These are phyloP conservation scores for Cephus pulcher DNA, from an alignment of 2,888 invertebrate genomes.

Conservation along the genomic window DNA sequence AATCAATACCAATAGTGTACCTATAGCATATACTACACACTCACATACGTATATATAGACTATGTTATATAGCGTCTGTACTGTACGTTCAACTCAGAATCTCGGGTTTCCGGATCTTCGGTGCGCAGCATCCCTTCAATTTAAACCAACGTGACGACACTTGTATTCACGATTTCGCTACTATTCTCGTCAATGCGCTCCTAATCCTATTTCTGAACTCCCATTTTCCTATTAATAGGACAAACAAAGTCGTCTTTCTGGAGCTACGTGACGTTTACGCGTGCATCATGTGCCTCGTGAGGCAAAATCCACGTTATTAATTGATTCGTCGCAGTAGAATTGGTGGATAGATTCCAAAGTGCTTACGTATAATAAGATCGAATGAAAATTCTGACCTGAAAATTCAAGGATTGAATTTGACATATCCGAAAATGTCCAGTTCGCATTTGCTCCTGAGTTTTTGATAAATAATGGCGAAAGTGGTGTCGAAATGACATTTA, in stretches of 20 bases:
- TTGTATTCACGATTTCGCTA: background rate
- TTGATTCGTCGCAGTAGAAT: background rate
- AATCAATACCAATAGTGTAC: conserved; percentile 59
- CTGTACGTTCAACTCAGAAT: conserved; percentile 13
- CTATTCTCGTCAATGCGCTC: background rate
- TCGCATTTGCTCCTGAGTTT: too few relatives aligned
- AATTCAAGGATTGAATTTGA: too few relatives aligned
- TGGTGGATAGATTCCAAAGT: background rate
- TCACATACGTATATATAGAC: background rate
- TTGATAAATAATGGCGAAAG: too few relatives aligned
- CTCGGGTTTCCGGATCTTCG: conserved; percentile 58
- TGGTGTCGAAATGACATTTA: too few relatives aligned
- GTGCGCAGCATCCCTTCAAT: conserved; percentile 39
- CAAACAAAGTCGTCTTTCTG: background rate
- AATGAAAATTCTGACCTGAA: background rate
- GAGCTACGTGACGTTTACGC: background rate
- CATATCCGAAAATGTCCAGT: too few relatives aligned
- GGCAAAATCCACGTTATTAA: background rate
- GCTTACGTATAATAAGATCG: background rate
- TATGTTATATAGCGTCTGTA: too few relatives aligned
- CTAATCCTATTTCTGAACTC: background rate
- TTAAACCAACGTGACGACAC: background rate
- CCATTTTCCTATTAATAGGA: background rate
- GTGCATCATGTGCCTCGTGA: background rate
- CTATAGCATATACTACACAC: conserved; percentile 38